Base-by-base conservation (phyloP, 2,888 invertebrate genomes). In the Hyppa rectilinea region DNA sequence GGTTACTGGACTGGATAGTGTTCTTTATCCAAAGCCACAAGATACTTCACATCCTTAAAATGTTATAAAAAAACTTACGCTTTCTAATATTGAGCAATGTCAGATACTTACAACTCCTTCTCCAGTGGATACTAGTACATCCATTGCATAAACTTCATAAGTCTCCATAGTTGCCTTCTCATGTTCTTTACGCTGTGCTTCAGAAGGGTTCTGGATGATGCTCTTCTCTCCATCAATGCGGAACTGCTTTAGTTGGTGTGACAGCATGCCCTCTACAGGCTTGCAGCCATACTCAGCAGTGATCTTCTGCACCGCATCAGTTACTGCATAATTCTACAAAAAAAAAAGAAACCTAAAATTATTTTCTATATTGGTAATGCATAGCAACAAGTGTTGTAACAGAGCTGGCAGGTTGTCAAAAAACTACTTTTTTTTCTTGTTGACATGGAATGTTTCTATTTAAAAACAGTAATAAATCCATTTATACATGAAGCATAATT, bases 61-160 rank as follows among this genome's bases (percentile, higher is more conserved):
- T 52, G 4, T 23, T 43, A 4, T 20, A 23, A 10, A 31, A 10
- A 31, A 17, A 34, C 2, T 0, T 12, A 3, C 9, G 38, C 7
- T 38, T 26, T 29, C 1, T 20, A 36, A 31, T 29, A 59, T 43
- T 36, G 6, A 26, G 17, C 12, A 38, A 6, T 31, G 1, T 53
- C 2, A n/a, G 14, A 64, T 31, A 95, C 97, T 95, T 94, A 98
- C 98, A 92, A 98, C 97, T 89, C 99, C 99, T 91, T 99, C 99
- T 60, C 99, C 99, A 69, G 99, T 98, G 88, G 99, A 99, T 75
- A 99, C 97, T 72, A 99, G 97, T n/a, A 99, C 98, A 96, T 99
- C 99, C 97, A 99, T 98, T 36, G 99, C 99, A 95, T 99, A 99
- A 0, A 99, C 99, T 96, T 99, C 99, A 93, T 99, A 98, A 65